Base-by-base conservation (phyloP, 2,113 vertebrate genomes). In the Tachysurus vachellii region DNA sequence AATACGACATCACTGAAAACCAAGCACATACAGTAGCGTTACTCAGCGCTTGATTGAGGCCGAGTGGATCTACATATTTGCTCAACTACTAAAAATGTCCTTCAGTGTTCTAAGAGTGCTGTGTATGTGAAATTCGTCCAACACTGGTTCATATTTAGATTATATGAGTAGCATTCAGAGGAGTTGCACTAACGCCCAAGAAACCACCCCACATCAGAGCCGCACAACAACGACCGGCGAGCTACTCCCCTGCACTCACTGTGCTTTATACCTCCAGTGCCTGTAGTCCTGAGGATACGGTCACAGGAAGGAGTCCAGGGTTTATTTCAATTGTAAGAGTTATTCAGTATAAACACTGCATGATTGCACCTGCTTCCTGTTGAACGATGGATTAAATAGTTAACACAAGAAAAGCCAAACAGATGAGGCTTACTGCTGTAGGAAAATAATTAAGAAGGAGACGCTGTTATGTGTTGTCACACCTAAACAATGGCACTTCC, bases 71-170 rank as follows among this genome's bases (percentile, higher is more conserved):
- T 75, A 75, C 44, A 21, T 26, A 47, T 26, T 3, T 75, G 11
- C 21, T 26, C 42, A 50, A 75, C 47, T 50, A 13, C 21, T 26
- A 21, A 42, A 21, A 53, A 16, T 28, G 12, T 9, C 1, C 23
- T 54, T 76, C 26, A 14, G 73, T n/a, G 47, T 76, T 76, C 44
- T 23, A 4, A 47, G 3, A 14, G 19, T 5, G 70, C 19, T 23
- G 17, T 47, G 42, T 75, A 3, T 77, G 47, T 54, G 47, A 54
- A 77, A 77, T 28, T 28, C 6, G 4, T 77, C 75, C 75, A 53
- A 8, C 26, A 13, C 11, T 54, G 75, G 75, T 28, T 77, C 75
- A 28, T 77, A 77, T 77, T 77, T 77, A 77, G 75, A 53, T 53
- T 77, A 77, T 53, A 50, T 23, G 14, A 77, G 75, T 14, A 1